A percentile compares a stretch with the other conserved stretches of the same genome.
These are phyloP conservation scores for Anthrax anthrax DNA, from an alignment of 2,888 invertebrate genomes.

Conservation along the genomic window DNA sequence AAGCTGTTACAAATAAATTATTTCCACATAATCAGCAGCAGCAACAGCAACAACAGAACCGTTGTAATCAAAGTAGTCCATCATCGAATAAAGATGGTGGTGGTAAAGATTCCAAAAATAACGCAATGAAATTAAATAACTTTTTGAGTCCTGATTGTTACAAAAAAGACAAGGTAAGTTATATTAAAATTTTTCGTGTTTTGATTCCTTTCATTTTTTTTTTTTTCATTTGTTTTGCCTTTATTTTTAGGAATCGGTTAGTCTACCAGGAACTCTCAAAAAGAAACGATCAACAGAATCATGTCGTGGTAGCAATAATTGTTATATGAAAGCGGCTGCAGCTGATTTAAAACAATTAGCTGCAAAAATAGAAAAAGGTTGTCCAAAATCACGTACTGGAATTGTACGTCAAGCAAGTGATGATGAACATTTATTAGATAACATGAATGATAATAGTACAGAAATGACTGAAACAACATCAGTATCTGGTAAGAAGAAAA, in stretches of 20 bases:
- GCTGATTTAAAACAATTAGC: constrained; percentile 8
- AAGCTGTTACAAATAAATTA: constrained; percentile 24
- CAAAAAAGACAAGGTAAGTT: constrained; percentile 4
- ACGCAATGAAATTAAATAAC: neutral
- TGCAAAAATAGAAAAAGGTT: constrained; percentile 8
- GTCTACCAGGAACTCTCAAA: constrained; percentile 17
- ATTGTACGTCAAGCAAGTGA: constrained; percentile 7
- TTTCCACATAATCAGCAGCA: constrained; percentile 23
- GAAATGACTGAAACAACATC: neutral
- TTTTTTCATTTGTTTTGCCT: neutral
- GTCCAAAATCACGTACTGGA: constrained; percentile 7
- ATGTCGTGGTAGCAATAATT: constrained; percentile 24
- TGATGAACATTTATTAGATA: constrained; percentile 9
- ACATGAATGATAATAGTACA: neutral
- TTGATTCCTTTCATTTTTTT: constrained; percentile 7
- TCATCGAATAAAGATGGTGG: neutral
- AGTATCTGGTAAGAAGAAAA: neutral
- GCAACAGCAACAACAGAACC: neutral
- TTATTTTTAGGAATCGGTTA: constrained; percentile 11
- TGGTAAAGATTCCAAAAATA: neutral
- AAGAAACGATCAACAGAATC: constrained; percentile 26
- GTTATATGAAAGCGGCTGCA: constrained; percentile 13
- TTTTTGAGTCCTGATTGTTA: constrained; percentile 1
- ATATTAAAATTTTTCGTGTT: neutral
- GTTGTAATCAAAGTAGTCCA: neutral